Evolutionary conservation across 1,140 invertebrate species (phyloP), one percentile per base, ranked within the genome.

Genomic region (Ctenoplectra terminalis): DNA sequence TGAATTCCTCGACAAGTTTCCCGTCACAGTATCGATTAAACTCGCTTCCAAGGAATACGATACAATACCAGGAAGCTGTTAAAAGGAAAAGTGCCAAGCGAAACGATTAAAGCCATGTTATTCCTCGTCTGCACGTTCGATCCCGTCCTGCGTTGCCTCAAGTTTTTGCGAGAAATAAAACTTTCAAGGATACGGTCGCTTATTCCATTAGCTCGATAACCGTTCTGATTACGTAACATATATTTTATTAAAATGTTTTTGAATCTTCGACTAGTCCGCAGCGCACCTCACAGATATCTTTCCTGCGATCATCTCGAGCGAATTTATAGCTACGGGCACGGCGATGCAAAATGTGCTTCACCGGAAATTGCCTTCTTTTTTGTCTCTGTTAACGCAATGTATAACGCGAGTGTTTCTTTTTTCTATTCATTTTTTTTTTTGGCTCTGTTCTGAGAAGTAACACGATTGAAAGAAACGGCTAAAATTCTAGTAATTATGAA

Each of bases 11-110:
- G 58, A 73, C 72, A 54, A 83, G 40, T 63, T 69, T 69, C 46
- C 52, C 71, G 31, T 37, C 70, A n/a, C 40, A 34, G 31, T 60
- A 74, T 79, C 76, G 67, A 85, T 85, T 73, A 79, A 84, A 73
- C 54, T 60, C 60, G 67, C 71, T 83, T 72, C 63, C 61, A 67
- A 58, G 60, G 83, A 85, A 83, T 46, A 56, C 17, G 74, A 26
- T 46, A 60, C 58, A 1, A 60, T 34, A 29, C 58, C 15, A 60
- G 58, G 66, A 31, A 23, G 23, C 7, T 37, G 50, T n/a, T 31
- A 64, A 82, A 81, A 52, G 15, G 8, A 23, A 63, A 23, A n/a
- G 20, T 23, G 34, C 1, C 71, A 56, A 84, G 50, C 64, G 48
- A 56, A 54, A 54, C 50, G 74, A 79, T 85, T 67, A 73, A 54